Conservation (phyloP, 2,888 invertebrate species). For the Halictus quadricinctus region DNA sequence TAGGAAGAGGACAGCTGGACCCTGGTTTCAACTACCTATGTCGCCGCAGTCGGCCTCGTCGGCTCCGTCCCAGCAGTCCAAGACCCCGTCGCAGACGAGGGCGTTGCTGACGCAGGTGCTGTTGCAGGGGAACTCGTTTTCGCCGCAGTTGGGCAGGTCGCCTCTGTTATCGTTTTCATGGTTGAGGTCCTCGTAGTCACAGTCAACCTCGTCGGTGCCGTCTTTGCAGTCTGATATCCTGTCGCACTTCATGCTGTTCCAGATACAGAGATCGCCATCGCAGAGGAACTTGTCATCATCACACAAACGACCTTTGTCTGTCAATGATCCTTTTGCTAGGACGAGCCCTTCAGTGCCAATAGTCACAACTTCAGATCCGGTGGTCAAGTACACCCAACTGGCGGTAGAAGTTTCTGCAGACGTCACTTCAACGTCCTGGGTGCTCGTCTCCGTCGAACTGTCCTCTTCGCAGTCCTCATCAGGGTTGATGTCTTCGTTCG, state of each 20-base stretch:
- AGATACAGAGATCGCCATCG: constrained; percentile 83
- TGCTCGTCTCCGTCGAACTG: not conserved
- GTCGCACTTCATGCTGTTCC: constrained; percentile 85
- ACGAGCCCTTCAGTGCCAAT: not conserved
- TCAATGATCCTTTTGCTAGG: not conserved
- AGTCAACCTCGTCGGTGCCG: constrained; percentile 86
- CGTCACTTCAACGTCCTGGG: not conserved
- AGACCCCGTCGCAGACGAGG: constrained; percentile 84
- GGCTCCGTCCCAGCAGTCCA: constrained; percentile 85
- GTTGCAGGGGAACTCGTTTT: constrained; percentile 80
- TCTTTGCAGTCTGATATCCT: constrained; percentile 84
- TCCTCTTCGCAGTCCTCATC: not conserved
- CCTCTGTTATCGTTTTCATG: not conserved
- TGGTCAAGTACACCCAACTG: not conserved
- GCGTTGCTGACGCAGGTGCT: constrained; percentile 83
- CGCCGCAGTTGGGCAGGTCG: constrained; percentile 13
- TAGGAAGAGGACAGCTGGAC: not conserved
- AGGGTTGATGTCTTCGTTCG: not conserved
- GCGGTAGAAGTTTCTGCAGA: not conserved
- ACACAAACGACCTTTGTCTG: not conserved
- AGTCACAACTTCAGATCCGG: not conserved
- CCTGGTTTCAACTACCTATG: constrained; percentile 59
- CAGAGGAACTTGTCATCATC: constrained; percentile 62
- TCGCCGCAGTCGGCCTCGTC: constrained; percentile 83
- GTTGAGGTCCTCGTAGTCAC: constrained; percentile 74